A percentile compares a stretch with the other conserved stretches of the same genome.
These are phyloP conservation scores for Sebastes goodei DNA, from an alignment of 2,797 vertebrate species.

Conservation along the genomic window DNA sequence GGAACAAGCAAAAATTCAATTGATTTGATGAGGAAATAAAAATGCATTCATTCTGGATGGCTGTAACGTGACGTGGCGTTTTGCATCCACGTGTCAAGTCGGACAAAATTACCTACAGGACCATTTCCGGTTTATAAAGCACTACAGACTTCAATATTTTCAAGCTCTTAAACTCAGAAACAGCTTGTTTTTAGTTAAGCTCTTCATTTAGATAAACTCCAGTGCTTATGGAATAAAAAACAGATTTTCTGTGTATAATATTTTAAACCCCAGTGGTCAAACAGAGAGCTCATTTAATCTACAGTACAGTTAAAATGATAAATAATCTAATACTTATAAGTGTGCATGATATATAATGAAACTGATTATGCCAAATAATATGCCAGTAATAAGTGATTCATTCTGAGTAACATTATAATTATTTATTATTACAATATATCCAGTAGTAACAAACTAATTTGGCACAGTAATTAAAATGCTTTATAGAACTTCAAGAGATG, in stretches of 20 bases:
- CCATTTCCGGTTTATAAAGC: conserved; percentile 30
- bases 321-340: not conserved
- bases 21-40: not conserved
- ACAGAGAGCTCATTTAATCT: not conserved
- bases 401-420: not conserved
- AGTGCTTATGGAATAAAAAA: not conserved
- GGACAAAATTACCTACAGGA: not conserved
- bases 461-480: not conserved
- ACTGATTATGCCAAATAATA: not conserved
- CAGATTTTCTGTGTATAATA: too few relatives aligned
- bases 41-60: conserved; percentile 19
- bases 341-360: not conserved
- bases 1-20: not conserved
- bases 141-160: not conserved
- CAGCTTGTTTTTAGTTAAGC: not conserved
- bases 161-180: not conserved
- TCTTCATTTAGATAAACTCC: not conserved
- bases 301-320: not conserved
- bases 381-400: not conserved
- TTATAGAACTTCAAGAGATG: not conserved
- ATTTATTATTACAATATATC: not conserved
- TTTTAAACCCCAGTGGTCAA: not conserved
- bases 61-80: conserved; percentile 72
- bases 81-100: conserved; percentile 32
- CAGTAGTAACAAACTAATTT: not conserved